phyloP scores from a whole-genome alignment of 2,113 vertebrate species.

The Poeciliopsis turrubarensis region DNA sequence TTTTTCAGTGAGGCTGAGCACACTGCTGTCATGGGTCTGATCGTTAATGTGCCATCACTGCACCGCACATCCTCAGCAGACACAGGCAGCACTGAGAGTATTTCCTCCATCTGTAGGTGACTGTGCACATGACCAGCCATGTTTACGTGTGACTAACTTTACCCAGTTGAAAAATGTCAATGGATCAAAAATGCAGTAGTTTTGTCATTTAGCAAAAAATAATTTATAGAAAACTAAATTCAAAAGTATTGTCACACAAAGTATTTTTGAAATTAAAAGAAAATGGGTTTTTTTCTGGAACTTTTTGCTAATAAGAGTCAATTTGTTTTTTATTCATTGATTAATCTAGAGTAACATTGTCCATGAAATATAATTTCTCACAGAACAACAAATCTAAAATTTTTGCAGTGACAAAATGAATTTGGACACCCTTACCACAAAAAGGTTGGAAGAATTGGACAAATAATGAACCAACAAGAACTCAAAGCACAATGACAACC shows the following conservation, averaged over 20 bases:
- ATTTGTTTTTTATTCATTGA: too few species aligned
- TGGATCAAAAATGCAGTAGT: constrained; percentile 13
- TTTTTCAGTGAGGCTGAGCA: constrained; percentile 65
- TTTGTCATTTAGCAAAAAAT: constrained; percentile 42
- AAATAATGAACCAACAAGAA: too few species aligned
- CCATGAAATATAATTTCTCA: too few species aligned
- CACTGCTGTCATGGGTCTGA: constrained; percentile 75
- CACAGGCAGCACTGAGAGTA: constrained; percentile 66
- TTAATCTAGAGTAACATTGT: too few species aligned
- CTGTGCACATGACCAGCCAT: constrained; percentile 14
- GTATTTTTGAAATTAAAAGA: constrained; percentile 22
- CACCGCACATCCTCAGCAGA: constrained; percentile 82
- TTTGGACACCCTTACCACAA: too few species aligned
- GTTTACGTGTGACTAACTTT: not conserved
- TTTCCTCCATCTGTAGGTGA: constrained; percentile 78
- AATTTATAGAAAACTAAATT: constrained; percentile 32
- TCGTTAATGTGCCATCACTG: constrained; percentile 84
- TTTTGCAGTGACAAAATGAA: too few species aligned
- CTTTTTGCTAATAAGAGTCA: too few species aligned
- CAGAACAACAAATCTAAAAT: too few species aligned
- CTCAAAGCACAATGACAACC: too few species aligned
- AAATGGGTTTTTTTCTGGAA: constrained; percentile 1
- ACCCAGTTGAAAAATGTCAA: constrained; percentile 10
- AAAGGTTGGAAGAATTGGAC: too few species aligned
- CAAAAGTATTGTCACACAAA: constrained; percentile 14